phyloP scores from a whole-genome alignment of 2,888 invertebrate genomes.

The Cephus spinipes region DNA sequence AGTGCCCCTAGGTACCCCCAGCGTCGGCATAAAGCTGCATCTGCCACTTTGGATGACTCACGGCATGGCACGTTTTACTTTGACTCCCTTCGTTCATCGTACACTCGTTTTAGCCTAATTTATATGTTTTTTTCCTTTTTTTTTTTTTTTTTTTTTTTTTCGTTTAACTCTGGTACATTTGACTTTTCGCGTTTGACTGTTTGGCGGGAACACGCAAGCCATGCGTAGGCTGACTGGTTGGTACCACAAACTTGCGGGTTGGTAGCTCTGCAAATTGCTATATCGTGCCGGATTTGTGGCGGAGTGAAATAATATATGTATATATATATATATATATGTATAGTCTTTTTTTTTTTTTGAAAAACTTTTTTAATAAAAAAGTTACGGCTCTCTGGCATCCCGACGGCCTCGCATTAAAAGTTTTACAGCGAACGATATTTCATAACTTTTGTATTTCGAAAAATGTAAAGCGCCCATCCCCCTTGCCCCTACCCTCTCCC shows the following conservation, averaged over 20 bases:
- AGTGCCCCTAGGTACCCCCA: background rate
- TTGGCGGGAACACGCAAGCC: background rate
- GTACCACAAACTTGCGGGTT: background rate
- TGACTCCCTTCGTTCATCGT: background rate
- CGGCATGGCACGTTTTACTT: background rate
- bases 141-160: background rate
- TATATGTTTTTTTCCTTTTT: background rate
- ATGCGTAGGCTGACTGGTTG: background rate
- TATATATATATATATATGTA: background rate
- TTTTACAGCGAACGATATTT: conserved; percentile 64
- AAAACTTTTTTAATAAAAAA: conserved; percentile 67
- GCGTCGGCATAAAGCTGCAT: background rate
- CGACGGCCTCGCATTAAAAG: conserved; percentile 62
- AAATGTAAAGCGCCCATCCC: conserved; percentile 45
- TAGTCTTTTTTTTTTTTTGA: conserved; percentile 51
- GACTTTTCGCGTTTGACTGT: background rate
- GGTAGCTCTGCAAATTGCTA: background rate
- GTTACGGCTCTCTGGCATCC: conserved; percentile 46
- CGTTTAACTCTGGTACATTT: background rate
- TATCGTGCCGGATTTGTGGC: background rate
- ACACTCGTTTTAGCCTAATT: background rate
- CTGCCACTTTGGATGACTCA: background rate
- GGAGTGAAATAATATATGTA: background rate
- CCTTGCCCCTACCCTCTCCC: conserved; percentile 18
- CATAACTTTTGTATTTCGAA: conserved; percentile 66